phyloP scores from a whole-genome alignment of 1,140 invertebrate species.

The Manduca sexta region DNA sequence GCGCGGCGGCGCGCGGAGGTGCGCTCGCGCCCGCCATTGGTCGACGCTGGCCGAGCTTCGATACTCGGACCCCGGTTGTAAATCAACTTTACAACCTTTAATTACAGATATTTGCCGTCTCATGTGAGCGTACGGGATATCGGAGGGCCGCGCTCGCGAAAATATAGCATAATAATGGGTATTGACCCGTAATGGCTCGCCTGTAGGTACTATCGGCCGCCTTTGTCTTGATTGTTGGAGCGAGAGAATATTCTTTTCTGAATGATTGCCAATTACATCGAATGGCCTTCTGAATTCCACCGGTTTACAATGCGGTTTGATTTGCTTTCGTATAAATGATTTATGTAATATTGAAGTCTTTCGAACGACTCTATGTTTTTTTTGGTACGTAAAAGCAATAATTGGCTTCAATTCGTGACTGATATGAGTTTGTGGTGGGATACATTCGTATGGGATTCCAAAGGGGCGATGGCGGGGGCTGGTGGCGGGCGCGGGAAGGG shows the following conservation, averaged over 20 bases:
- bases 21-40: constrained; percentile 48
- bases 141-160: constrained; percentile 65
- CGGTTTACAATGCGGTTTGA: constrained; percentile 47
- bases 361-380: background rate
- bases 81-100: constrained; percentile 73
- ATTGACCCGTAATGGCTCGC: constrained; percentile 68
- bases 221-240: constrained; percentile 67
- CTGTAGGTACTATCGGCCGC: constrained; percentile 65
- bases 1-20: constrained; percentile 27
- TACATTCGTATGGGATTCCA: too few species aligned
- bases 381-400: too few species aligned
- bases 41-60: constrained; percentile 51
- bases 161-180: constrained; percentile 72
- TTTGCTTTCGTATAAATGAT: constrained; percentile 57
- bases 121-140: constrained; percentile 63
- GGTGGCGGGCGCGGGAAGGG: too few species aligned
- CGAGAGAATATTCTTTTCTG: constrained; percentile 63
- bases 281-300: constrained; percentile 64
- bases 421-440: too few species aligned
- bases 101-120: constrained; percentile 72
- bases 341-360: constrained; percentile 52
- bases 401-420: too few species aligned
- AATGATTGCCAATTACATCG: constrained; percentile 71
- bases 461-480: too few species aligned
- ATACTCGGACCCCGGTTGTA: constrained; percentile 57